These are phyloP conservation scores for Parelbella ahira DNA, from an alignment of 2,888 invertebrate species.

Conservation along the genomic window DNA sequence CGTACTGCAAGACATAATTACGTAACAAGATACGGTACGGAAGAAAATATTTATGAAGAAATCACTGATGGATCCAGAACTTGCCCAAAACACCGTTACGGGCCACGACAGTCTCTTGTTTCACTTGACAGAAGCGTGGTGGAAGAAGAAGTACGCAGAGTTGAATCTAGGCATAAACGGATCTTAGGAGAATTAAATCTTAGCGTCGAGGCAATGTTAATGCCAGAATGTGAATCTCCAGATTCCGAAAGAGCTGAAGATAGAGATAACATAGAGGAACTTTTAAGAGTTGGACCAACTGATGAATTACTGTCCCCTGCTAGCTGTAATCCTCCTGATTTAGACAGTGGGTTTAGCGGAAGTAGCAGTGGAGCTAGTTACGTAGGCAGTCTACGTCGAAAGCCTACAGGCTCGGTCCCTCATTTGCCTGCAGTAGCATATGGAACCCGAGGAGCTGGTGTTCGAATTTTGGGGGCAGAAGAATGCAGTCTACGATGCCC, in stretches of 20 bases:
- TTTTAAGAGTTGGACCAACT: constrained; percentile 85
- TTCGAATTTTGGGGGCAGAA: constrained; percentile 68
- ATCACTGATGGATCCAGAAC: constrained; percentile 84
- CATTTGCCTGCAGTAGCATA: constrained; percentile 76
- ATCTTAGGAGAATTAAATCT: constrained; percentile 92
- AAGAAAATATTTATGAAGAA: constrained; percentile 92
- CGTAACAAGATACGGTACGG: constrained; percentile 89
- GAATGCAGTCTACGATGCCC: constrained; percentile 65
- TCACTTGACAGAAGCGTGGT: constrained; percentile 86
- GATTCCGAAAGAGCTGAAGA: constrained; percentile 83
- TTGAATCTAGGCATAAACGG: constrained; percentile 90
- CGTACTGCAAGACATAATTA: constrained; percentile 83
- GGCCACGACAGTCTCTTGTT: constrained; percentile 81
- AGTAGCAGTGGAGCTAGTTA: constrained; percentile 91
- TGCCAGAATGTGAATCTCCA: constrained; percentile 87
- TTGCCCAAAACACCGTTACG: constrained; percentile 73
- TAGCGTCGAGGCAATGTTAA: constrained; percentile 93
- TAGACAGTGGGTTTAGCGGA: constrained; percentile 91
- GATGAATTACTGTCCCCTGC: constrained; percentile 87
- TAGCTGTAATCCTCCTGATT: constrained; percentile 83
- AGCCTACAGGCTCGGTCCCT: constrained; percentile 73
- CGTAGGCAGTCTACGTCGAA: constrained; percentile 84
- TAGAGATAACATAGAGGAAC: constrained; percentile 83
- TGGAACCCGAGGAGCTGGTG: constrained; percentile 72
- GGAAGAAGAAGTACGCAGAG: constrained; percentile 90